Percentiles rank a stretch among this genome's conserved stretches.
Evolutionary conservation across 1,140 invertebrate genomes (phyloP).

Genomic region (Drosophila orena): DNA sequence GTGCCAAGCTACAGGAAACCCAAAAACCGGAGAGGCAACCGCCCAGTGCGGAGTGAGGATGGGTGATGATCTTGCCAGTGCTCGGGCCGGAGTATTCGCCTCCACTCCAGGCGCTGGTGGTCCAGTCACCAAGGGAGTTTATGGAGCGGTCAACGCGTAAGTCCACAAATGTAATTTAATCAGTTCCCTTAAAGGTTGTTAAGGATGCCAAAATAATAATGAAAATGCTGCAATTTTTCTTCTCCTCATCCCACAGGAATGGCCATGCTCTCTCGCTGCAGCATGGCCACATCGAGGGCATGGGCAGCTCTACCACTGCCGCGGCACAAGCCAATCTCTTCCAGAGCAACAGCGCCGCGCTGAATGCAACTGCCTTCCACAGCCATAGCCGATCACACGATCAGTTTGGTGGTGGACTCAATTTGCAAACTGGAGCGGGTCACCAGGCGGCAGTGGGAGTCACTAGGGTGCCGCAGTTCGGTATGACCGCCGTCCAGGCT

Average conservation of each 20-base stretch:
- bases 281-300: constrained; percentile 49
- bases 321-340: constrained; percentile 49
- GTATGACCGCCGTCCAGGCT: constrained; percentile 57
- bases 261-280: constrained; percentile 52
- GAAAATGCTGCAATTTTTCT: not conserved
- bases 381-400: constrained; percentile 50
- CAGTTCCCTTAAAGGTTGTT: too few species aligned
- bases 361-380: constrained; percentile 55
- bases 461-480: constrained; percentile 52
- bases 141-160: constrained; percentile 65
- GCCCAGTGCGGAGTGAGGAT: constrained; percentile 26
- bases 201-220: not conserved
- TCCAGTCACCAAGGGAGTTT: constrained; percentile 65
- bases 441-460: constrained; percentile 54
- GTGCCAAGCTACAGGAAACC: constrained; percentile 45
- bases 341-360: constrained; percentile 11
- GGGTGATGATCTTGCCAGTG: constrained; percentile 48
- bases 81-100: constrained; percentile 58
- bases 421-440: constrained; percentile 42
- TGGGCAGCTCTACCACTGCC: constrained; percentile 48
- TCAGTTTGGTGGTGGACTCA: constrained; percentile 53
- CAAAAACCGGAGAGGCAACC: constrained; percentile 57
- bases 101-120: constrained; percentile 33
- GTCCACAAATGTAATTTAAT: not conserved
- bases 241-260: constrained; percentile 38